Percentiles rank a stretch among this genome's conserved stretches.
phyloP scores from a whole-genome alignment of 2,888 invertebrate species.

The Ormyrus nitidulus region DNA sequence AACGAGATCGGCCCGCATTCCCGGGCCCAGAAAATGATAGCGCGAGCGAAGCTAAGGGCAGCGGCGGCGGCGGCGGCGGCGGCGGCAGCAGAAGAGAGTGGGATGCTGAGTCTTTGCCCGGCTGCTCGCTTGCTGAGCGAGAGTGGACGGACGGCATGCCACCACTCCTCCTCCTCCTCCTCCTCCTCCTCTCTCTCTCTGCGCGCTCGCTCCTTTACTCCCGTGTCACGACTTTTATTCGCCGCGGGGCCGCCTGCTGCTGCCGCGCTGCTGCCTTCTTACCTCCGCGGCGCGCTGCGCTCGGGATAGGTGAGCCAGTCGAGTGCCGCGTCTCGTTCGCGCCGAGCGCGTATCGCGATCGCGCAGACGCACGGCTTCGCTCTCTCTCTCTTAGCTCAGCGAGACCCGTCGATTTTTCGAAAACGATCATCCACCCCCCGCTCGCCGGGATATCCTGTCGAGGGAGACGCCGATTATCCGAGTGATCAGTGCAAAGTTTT shows the following conservation, averaged over 20 bases:
- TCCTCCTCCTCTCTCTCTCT: slow-evolving; percentile 46
- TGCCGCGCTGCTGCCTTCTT: slow-evolving; percentile 54
- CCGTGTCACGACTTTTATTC: slow-evolving; percentile 68
- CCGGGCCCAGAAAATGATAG: slow-evolving; percentile 39
- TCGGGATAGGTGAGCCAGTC: slow-evolving; percentile 51
- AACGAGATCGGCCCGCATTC: slow-evolving; percentile 28
- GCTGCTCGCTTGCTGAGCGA: slow-evolving; percentile 64
- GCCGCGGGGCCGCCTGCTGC: slow-evolving; percentile 58
- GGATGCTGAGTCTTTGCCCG: slow-evolving; percentile 51
- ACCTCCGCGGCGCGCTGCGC: slow-evolving; percentile 35
- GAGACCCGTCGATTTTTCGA: no score
- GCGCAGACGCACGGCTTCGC: slow-evolving; percentile 30
- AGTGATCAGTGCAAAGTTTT: no score
- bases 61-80: slow-evolving; percentile 1
- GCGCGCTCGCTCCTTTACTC: slow-evolving; percentile 62
- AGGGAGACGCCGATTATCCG: no score
- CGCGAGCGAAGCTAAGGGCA: no score
- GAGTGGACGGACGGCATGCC: slow-evolving; percentile 75
- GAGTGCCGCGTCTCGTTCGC: slow-evolving; percentile 57
- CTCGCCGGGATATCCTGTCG: no score
- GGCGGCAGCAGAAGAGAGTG: slow-evolving; percentile 67
- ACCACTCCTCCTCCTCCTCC: slow-evolving; percentile 62
- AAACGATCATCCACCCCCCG: no score
- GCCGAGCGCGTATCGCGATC: slow-evolving; percentile 30
- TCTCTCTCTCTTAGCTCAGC: no score